Evolutionary conservation across 2,888 invertebrate species (phyloP), one percentile per base, ranked within the genome.

Genomic region (Eupithecia exiguata): DNA sequence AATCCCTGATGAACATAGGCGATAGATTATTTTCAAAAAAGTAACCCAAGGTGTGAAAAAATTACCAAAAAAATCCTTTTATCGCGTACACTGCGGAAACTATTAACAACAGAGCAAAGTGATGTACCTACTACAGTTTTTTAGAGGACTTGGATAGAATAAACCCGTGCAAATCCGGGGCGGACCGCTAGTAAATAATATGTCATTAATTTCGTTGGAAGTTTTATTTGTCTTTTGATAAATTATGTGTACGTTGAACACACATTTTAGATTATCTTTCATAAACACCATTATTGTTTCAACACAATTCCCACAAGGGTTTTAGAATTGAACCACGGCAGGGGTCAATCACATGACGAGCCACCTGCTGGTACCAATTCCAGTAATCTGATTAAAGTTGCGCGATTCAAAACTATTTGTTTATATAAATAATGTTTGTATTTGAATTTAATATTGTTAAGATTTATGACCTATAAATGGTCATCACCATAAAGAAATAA

Each of bases 281-380:
- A 53, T 53, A 68, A 62, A 68, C 35, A 66, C 40, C 25, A 21
- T 25, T 62, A 74, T 71, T 76, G 61, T 77, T 72, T 61, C 66
- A 72, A 73, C 75, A 68, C 46, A 25, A 65, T 72, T 75, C 69
- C 43, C 65, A 61, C 68, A 71, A 68, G 68, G 58, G 49, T 43
- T 76, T 68, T 61, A 75, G 68, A 76, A 77, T 78, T 61, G 65
- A 67, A 65, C 66, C 76, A 43, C 78, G 14, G 71, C 77, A 71
- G 80, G 80, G 78, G 76, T 77, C 74, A 71, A 66, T 77, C 77
- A 73, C 74, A 76, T 75, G 77, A 74, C 68, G 70, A 71, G 70
- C 68, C 79, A 78, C 80, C 78, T 79, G 80, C 79, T 80, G 80
- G 49, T 72, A 71, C 53, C 49, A 30, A 71, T 74, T 72, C 68